Conservation (phyloP, 2,888 invertebrate species). For the Caenorhabditis sulstoni region DNA sequence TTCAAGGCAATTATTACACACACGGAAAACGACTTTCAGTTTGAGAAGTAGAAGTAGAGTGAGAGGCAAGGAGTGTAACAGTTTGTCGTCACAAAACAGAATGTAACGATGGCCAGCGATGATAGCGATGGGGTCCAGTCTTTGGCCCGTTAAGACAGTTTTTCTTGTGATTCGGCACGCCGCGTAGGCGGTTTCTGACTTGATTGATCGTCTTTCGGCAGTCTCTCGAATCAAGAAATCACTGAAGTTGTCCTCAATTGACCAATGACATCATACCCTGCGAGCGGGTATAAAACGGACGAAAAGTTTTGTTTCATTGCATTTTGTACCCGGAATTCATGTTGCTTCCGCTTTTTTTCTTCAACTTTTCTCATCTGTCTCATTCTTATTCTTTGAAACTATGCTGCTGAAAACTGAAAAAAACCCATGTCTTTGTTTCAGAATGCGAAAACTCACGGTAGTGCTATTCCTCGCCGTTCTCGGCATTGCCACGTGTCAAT, state of each 20-base stretch:
- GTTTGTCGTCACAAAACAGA: slow-evolving; percentile 15
- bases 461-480: slow-evolving; percentile 16
- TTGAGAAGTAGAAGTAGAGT: too few relatives aligned
- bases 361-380: neutral
- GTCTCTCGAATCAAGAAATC: slow-evolving; percentile 1
- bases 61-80: too few relatives aligned
- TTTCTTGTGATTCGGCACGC: neutral
- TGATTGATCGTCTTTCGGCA: slow-evolving; percentile 6
- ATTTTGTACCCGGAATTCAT: slow-evolving; percentile 6
- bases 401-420: too few relatives aligned
- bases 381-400: too few relatives aligned
- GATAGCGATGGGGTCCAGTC: neutral
- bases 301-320: slow-evolving; percentile 23
- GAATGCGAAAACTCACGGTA: slow-evolving; percentile 35
- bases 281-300: slow-evolving; percentile 13
- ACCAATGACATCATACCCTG: slow-evolving; percentile 18
- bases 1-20: too few relatives aligned
- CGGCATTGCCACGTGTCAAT: slow-evolving; percentile 27
- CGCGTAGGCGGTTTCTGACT: slow-evolving; percentile 3
- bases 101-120: neutral
- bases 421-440: slow-evolving; percentile 8
- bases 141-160: slow-evolving; percentile 4
- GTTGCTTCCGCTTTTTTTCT: neutral
- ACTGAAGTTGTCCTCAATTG: neutral
- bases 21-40: too few relatives aligned